phyloP scores from a whole-genome alignment of 23 tunicate species.

The Phallusia fumigata region DNA sequence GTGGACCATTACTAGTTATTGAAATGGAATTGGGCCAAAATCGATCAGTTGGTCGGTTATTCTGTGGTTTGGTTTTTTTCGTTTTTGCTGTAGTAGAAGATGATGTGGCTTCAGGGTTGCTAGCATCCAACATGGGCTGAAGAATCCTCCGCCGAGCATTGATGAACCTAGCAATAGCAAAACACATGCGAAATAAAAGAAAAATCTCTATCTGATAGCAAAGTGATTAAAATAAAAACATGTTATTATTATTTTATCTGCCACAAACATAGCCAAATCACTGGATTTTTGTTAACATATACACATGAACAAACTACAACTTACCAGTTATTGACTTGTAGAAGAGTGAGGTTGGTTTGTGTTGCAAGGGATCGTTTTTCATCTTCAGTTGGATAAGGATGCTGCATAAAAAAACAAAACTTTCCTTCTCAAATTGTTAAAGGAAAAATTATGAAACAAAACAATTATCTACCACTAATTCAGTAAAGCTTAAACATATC shows the following conservation, averaged over 20 bases:
- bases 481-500: too few relatives aligned
- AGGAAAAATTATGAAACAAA: too few relatives aligned
- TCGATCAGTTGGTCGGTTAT: slow-evolving; percentile 54
- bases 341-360: slow-evolving; percentile 93
- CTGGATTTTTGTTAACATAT: too few relatives aligned
- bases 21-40: slow-evolving; percentile 62
- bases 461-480: too few relatives aligned
- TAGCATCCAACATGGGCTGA: slow-evolving; percentile 97
- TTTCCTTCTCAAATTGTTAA: too few relatives aligned
- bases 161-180: slow-evolving; percentile 73
- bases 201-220: too few relatives aligned
- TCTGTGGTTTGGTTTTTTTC: slow-evolving; percentile 63
- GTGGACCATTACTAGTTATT: background rate
- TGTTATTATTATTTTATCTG: too few relatives aligned
- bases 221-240: too few relatives aligned
- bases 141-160: slow-evolving; percentile 95
- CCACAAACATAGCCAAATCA: background rate
- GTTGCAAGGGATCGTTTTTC: slow-evolving; percentile 87
- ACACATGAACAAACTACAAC: too few relatives aligned
- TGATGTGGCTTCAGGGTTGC: slow-evolving; percentile 73
- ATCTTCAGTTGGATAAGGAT: slow-evolving; percentile 99
- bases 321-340: slow-evolving; percentile 97
- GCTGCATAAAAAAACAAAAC: slow-evolving; percentile 40
- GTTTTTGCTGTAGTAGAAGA: slow-evolving; percentile 30
- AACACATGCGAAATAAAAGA: too few relatives aligned